These are phyloP conservation scores for Argyresthia goedartella DNA, from an alignment of 2,888 invertebrate genomes.

Conservation along the genomic window DNA sequence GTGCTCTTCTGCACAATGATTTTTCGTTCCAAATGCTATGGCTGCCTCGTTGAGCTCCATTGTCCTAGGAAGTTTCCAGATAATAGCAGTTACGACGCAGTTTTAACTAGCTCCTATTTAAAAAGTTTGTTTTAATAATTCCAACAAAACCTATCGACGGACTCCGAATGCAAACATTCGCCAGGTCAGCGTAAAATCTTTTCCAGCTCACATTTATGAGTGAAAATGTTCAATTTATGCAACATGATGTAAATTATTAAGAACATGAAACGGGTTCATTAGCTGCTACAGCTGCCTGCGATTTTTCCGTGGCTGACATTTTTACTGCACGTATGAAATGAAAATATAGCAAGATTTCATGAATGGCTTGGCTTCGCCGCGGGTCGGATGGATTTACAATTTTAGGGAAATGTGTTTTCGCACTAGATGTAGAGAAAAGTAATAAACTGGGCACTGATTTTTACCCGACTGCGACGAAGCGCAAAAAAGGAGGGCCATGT, in stretches of 20 bases:
- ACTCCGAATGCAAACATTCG: too few relatives aligned
- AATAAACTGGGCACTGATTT: neutral
- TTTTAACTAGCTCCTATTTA: too few relatives aligned
- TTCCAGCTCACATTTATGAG: neutral
- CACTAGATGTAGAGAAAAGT: neutral
- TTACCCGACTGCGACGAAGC: too few relatives aligned
- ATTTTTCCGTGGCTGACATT: constrained; percentile 47
- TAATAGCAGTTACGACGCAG: too few relatives aligned
- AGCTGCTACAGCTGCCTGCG: constrained; percentile 45
- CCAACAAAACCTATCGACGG: too few relatives aligned
- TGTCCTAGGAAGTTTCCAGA: too few relatives aligned
- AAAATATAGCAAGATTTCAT: constrained; percentile 14
- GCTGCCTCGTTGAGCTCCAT: too few relatives aligned
- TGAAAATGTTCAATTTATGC: constrained; percentile 27
- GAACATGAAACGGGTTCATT: constrained; percentile 57
- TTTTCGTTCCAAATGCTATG: too few relatives aligned
- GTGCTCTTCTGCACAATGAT: too few relatives aligned
- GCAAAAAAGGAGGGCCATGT: too few relatives aligned
- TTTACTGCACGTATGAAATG: constrained; percentile 42
- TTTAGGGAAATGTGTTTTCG: neutral
- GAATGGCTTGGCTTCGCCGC: neutral
- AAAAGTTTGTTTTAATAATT: too few relatives aligned
- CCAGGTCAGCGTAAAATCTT: neutral
- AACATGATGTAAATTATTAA: constrained; percentile 46
- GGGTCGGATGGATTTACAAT: neutral